A percentile compares a stretch with the other conserved stretches of the same genome.
Evolutionary conservation across 2,888 invertebrate genomes (phyloP).

Genomic region (Halictus quadricinctus): DNA sequence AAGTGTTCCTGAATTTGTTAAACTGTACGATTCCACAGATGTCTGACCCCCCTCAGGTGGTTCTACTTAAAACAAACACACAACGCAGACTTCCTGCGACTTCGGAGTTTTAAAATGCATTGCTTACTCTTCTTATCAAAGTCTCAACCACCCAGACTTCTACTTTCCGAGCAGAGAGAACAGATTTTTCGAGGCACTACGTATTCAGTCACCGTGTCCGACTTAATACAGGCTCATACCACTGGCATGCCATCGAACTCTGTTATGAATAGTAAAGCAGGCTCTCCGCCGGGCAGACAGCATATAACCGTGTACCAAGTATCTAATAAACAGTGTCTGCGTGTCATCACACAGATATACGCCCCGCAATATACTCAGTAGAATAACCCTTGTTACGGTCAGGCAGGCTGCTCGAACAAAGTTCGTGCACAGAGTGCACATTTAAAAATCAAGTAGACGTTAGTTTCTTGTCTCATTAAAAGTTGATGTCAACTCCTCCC

Average conservation of each 20-base stretch:
- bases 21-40: not conserved
- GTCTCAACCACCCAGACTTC: not conserved
- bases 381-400: not conserved
- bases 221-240: not conserved
- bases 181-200: constrained; percentile 1
- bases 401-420: not conserved
- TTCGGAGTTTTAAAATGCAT: not conserved
- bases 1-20: too few species aligned
- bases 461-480: not conserved
- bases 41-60: not conserved
- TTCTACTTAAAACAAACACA: not conserved
- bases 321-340: constrained; percentile 12
- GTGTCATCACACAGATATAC: not conserved
- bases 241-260: not conserved
- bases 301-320: not conserved
- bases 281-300: not conserved
- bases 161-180: not conserved
- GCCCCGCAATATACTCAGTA: not conserved
- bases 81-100: not conserved
- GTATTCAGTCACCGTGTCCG: constrained; percentile 4
- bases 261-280: constrained; percentile 7
- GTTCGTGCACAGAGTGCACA: not conserved
- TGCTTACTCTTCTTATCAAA: not conserved
- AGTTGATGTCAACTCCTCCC: not conserved
- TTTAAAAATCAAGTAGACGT: constrained; percentile 5